These are phyloP conservation scores for Fragum whitleyi DNA, from an alignment of 2,888 invertebrate genomes.

Conservation along the genomic window DNA sequence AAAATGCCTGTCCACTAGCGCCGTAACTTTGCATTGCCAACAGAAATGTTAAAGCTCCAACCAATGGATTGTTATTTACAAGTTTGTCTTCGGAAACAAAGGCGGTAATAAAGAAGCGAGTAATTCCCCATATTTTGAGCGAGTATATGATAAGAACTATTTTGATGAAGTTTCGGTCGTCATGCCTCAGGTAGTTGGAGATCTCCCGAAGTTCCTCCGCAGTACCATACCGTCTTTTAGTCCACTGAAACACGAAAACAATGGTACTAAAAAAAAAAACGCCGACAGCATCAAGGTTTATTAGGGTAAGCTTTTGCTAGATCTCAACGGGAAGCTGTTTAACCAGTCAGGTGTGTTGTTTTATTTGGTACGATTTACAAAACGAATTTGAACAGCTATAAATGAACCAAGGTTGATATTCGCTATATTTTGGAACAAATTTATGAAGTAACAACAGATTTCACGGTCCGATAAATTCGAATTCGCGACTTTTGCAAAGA, in stretches of 20 bases:
- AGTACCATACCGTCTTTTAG: not conserved
- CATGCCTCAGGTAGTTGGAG: conserved; percentile 26
- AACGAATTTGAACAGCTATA: too few species aligned
- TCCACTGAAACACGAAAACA: not conserved
- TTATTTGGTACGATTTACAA: too few species aligned
- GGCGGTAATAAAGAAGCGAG: conserved; percentile 53
- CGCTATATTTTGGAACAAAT: too few species aligned
- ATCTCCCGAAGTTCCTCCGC: not conserved
- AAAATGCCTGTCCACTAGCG: conserved; percentile 62
- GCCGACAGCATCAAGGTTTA: too few species aligned
- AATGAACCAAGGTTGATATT: too few species aligned
- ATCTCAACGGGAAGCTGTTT: too few species aligned
- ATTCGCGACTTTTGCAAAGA: too few species aligned
- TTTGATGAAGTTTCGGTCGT: conserved; percentile 52
- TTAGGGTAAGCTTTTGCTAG: too few species aligned
- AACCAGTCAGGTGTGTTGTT: too few species aligned
- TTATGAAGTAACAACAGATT: too few species aligned
- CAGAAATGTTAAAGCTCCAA: conserved; percentile 32
- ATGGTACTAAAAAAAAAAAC: too few species aligned
- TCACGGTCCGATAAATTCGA: too few species aligned
- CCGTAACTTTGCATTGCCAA: conserved; percentile 58
- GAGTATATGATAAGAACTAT: conserved; percentile 47
- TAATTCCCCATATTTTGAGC: conserved; percentile 56
- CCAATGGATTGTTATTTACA: not conserved
- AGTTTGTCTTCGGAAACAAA: conserved; percentile 19